Conservation (phyloP, 2,888 invertebrate genomes). For the Nomada hirtipes region DNA sequence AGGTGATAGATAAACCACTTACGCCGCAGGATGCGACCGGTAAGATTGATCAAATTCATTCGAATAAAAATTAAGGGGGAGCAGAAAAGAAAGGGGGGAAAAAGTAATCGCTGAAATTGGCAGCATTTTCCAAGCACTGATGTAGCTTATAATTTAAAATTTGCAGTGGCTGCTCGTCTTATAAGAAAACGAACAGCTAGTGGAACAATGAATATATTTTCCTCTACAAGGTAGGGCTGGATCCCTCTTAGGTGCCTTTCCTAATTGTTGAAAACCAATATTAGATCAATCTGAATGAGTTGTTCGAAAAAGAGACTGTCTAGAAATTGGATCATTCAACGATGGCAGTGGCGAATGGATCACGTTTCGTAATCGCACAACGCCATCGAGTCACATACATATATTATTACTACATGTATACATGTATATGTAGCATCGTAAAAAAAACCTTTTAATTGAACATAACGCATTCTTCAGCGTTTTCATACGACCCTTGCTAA, state of each 20-base stretch:
- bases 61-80: background rate
- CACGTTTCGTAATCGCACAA: slow-evolving; percentile 54
- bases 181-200: slow-evolving; percentile 90
- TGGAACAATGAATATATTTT: slow-evolving; percentile 91
- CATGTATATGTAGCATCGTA: slow-evolving; percentile 28
- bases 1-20: slow-evolving; percentile 90
- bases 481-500: slow-evolving; percentile 21
- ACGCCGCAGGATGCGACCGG: slow-evolving; percentile 92
- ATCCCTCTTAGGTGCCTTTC: slow-evolving; percentile 77
- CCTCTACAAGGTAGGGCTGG: slow-evolving; percentile 88
- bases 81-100: background rate
- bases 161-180: slow-evolving; percentile 90
- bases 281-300: slow-evolving; percentile 66
- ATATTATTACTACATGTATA: slow-evolving; percentile 54
- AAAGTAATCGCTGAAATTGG: background rate
- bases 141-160: slow-evolving; percentile 33
- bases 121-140: background rate
- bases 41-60: slow-evolving; percentile 81
- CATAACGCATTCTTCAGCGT: slow-evolving; percentile 11
- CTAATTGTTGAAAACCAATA: slow-evolving; percentile 66
- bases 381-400: slow-evolving; percentile 49
- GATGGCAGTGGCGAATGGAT: slow-evolving; percentile 36
- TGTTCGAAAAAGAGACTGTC: slow-evolving; percentile 56
- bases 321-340: slow-evolving; percentile 55
- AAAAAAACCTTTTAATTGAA: slow-evolving; percentile 29